Base-by-base conservation (phyloP, 2,888 invertebrate genomes). In the Dione juno region DNA sequence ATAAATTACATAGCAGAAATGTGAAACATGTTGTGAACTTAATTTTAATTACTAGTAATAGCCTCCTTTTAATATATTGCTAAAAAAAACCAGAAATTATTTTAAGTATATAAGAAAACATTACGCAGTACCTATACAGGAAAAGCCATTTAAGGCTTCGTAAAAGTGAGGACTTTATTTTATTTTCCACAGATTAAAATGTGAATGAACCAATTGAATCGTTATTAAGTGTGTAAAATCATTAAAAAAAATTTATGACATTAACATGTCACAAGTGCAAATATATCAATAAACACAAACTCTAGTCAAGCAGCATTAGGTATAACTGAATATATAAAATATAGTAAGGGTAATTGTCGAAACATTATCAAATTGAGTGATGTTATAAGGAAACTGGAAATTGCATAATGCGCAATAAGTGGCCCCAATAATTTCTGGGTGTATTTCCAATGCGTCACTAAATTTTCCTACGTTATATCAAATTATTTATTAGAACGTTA, bases 391-490 rank as follows among this genome's bases (percentile, higher is more conserved):
- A 57, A 57, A 57, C 16, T 37, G 54, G 54, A 57, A 57, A 57
- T 37, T 37, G 54, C 54, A 37, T 37, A 37, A 57, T 37, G 54
- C 54, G 54, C 16, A 57, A 37, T 16, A 57, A 16, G 10, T 37
- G 54, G n/a, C 54, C 54, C 54, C 21, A 45, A 61, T 21, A 43
- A 43, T n/a, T 61, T 13, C 43, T 45, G 28, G 28, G 63, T 66
- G 57, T 53, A 66, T 66, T 72, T 72, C 73, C 73, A 70, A 74
- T 75, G 73, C 74, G 75, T 78, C 76, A 76, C 57, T 67, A 74
- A 76, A 77, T 76, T 76, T 76, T 76, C 77, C 74, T 70, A 67
- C 71, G 71, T 71, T 54, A 59, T 53, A 67, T 48, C 57, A 64
- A 69, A 72, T 70, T 21, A 65, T 57, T 58, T 58, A 58, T 57